Conservation (phyloP, 1,140 invertebrate genomes). For the Idris sp. region DNA sequence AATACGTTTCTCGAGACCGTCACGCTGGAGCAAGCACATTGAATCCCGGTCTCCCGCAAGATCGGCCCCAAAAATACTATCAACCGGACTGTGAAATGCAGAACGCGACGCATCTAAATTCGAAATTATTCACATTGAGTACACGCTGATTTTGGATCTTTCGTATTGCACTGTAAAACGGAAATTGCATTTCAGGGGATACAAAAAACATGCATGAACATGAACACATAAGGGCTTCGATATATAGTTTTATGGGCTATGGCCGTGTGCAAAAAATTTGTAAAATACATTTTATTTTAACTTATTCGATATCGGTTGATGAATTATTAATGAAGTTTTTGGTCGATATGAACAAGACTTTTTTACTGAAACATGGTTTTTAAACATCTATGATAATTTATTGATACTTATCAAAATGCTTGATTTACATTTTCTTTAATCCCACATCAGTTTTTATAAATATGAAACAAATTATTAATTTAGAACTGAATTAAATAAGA, state of each 20-base stretch:
- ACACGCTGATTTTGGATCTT: conserved; percentile 22
- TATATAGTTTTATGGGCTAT: conserved; percentile 3
- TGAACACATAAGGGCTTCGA: conserved; percentile 4
- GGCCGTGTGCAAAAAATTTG: no score
- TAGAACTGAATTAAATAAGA: no score
- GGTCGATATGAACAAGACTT: no score
- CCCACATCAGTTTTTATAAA: no score
- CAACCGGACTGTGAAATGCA: conserved; percentile 13
- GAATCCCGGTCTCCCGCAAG: conserved; percentile 26
- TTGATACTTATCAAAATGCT: no score
- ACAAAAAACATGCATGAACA: conserved; percentile 21
- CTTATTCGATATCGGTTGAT: no score
- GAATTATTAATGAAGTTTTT: no score
- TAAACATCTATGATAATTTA: no score
- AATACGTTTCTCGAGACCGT: conserved; percentile 17
- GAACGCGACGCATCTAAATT: conserved; percentile 26
- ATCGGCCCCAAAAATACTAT: conserved; percentile 27
- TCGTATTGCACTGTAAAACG: conserved; percentile 2
- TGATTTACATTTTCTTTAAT: no score
- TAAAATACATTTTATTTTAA: no score
- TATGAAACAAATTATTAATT: no score
- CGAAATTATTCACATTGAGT: conserved; percentile 39
- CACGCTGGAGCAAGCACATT: conserved; percentile 32
- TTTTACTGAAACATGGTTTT: no score
- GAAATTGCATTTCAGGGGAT: conserved; percentile 44